Conservation (phyloP, 2,888 invertebrate species). For the Papilio gigon region DNA sequence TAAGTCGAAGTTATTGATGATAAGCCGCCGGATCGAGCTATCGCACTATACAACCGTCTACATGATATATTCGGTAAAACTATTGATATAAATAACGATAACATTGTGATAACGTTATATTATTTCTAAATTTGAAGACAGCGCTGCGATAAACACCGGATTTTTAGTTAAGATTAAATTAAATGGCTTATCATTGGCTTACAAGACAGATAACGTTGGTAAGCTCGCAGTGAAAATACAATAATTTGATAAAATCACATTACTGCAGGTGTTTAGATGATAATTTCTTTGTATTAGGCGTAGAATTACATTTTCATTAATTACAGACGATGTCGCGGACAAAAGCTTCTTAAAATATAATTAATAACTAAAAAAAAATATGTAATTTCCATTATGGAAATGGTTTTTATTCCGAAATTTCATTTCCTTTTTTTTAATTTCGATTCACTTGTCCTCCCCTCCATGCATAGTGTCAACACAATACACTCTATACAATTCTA, state of each 20-base stretch:
- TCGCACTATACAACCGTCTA: background rate
- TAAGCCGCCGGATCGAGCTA: background rate
- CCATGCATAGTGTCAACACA: no score
- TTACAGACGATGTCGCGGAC: no score
- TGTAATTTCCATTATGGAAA: no score
- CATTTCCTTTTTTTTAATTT: no score
- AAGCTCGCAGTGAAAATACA: background rate
- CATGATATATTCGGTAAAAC: background rate
- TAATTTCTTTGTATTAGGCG: background rate
- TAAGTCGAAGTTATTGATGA: background rate
- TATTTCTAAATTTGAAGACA: slow-evolving; percentile 13
- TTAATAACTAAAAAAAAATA: no score
- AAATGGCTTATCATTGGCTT: background rate
- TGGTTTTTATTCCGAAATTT: no score
- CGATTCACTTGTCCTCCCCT: no score
- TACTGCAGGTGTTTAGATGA: background rate
- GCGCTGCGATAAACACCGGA: background rate
- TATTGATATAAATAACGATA: background rate
- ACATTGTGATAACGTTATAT: background rate
- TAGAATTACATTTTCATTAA: no score
- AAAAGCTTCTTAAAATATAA: no score
- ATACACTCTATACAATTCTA: no score
- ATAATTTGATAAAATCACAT: slow-evolving; percentile 7
- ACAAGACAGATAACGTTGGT: background rate
- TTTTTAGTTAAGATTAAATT: background rate